Evolutionary conservation across 1,140 invertebrate species (phyloP), one percentile per base, ranked within the genome.

Genomic region (Conus ventricosus): DNA sequence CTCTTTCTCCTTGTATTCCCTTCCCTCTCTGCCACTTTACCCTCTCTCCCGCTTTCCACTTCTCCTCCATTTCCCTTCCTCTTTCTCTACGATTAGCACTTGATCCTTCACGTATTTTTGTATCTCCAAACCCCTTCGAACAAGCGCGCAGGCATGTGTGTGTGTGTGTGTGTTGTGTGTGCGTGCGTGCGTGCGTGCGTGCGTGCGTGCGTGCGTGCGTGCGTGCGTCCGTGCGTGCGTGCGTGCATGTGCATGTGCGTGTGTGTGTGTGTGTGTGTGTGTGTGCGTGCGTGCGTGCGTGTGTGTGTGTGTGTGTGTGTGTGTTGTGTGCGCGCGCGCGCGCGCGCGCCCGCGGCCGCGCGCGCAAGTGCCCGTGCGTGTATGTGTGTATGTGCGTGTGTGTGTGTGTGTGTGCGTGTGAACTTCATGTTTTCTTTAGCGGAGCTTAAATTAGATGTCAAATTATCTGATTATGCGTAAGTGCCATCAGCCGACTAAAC

Each of bases 251-350:
- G 67, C 7, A 7, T 75, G 67, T 75, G 67, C 7, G 67, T 7
- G 67, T 75, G 67, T 75, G 67, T 75, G 67, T 75, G 67, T 75
- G 67, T 75, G 13, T 75, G 67, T 75, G 67, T 75, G 67, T 75
- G 67, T 75, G 39, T 75, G 67, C 7, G 67, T 75, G 67, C 7
- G 67, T 75, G 67, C 7, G 67, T 7, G 67, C 7, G 67, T 75
- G 67, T 75, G 67, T 75, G 67, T 75, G 67, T 25, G 4, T 75
- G 67, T 25, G 67, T 75, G 4, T 25, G 67, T 75, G 4, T 25
- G 67, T 75, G 67, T 25, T n/a, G n/a, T n/a, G n/a, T 25, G 67
- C 67, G 20, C n/a, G 67, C n/a, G 67, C n/a, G 20, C n/a, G 20
- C 20, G 67, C n/a, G 67, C n/a, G 67, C n/a, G 67, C 5, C 5